These are phyloP conservation scores for Numenius arquata DNA, from an alignment of 2,113 vertebrate species.

Conservation along the genomic window DNA sequence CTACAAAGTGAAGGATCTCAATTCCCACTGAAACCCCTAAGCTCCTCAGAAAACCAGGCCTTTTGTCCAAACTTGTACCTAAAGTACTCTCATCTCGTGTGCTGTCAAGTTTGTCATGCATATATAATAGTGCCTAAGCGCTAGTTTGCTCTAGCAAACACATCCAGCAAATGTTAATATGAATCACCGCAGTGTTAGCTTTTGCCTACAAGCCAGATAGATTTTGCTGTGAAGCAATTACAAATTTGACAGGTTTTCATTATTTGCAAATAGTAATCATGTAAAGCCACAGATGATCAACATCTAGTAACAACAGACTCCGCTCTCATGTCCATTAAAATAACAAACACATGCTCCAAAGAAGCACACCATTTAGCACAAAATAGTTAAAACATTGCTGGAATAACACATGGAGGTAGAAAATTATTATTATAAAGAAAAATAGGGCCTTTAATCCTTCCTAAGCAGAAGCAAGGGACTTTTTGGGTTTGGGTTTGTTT, in stretches of 20 bases:
- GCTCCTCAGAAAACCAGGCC: neutral
- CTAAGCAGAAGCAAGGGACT: neutral
- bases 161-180: neutral
- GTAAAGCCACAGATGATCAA: neutral
- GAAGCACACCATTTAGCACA: neutral
- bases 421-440: neutral
- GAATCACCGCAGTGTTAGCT: neutral
- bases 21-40: neutral
- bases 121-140: neutral
- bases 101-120: neutral
- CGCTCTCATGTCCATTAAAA: neutral
- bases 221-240: constrained; percentile 9
- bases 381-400: neutral
- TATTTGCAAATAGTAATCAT: constrained; percentile 1
- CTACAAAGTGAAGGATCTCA: neutral
- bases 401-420: neutral
- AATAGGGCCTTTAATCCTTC: neutral
- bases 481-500: neutral
- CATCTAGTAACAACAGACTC: neutral
- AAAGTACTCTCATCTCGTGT: neutral
- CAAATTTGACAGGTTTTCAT: constrained; percentile 24
- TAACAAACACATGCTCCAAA: neutral
- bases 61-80: neutral
- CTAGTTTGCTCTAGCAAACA: neutral
- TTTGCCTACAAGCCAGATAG: neutral